phyloP scores from a whole-genome alignment of 1,140 invertebrate genomes.

The Thaumatotibia leucotreta region DNA sequence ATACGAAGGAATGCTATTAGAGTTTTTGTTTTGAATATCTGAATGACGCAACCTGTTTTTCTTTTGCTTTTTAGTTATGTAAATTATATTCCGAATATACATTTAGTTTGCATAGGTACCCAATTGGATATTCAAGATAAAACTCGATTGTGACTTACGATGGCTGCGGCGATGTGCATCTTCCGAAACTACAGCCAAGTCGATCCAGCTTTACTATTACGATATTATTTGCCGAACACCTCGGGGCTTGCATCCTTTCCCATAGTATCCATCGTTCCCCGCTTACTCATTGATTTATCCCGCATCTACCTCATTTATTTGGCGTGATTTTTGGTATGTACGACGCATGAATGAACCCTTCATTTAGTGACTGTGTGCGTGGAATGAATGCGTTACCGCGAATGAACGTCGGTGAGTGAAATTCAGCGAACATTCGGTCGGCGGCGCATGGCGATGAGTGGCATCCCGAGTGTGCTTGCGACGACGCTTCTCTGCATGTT shows the following conservation, averaged over 20 bases:
- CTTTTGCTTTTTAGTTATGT: too few relatives aligned
- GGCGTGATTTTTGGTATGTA: constrained; percentile 33
- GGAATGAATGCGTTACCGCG: constrained; percentile 41
- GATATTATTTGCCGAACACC: constrained; percentile 47
- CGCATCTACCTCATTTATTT: constrained; percentile 44
- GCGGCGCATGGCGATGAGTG: constrained; percentile 51
- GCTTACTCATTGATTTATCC: constrained; percentile 51
- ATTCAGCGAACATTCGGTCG: constrained; percentile 59
- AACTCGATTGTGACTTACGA: constrained; percentile 12
- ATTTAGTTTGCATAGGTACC: too few relatives aligned
- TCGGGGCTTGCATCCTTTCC: constrained; percentile 54
- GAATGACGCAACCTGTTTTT: too few relatives aligned
- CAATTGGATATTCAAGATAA: background rate
- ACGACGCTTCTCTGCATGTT: constrained; percentile 54
- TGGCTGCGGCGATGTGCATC: constrained; percentile 13
- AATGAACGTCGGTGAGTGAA: constrained; percentile 56
- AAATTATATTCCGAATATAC: too few relatives aligned
- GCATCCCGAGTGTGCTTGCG: constrained; percentile 51
- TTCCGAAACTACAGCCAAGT: constrained; percentile 66
- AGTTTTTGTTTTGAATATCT: background rate
- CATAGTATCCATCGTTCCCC: constrained; percentile 21
- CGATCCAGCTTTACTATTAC: constrained; percentile 34
- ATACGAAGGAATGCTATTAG: background rate
- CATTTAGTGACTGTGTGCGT: constrained; percentile 60
- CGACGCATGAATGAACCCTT: constrained; percentile 37